Base-by-base conservation (phyloP, 2,888 invertebrate species). In the Noctua pronuba region DNA sequence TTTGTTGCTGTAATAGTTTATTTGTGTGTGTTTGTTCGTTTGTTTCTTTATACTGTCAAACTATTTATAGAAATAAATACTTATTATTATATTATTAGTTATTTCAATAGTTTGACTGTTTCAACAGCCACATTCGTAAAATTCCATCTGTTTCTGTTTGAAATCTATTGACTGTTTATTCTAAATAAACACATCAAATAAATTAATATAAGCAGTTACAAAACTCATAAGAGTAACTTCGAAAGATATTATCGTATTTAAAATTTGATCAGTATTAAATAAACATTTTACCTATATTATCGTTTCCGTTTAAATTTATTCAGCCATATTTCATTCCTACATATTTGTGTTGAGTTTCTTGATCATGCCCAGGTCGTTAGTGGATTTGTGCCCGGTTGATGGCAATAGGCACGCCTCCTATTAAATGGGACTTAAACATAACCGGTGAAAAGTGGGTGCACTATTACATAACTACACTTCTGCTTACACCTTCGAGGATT, bases 141-240 rank as follows among this genome's bases (percentile, higher is more conserved):
- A 31, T 21, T 62, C 10, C 2, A 69, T 52, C n/a, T 69, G 52
- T 10, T 11, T 18, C n/a, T 52, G n/a, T 55, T 55, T 70, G 6
- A 55, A 69, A 35, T n/a, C 2, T 5, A 31, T 49, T 64, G 5
- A 28, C 10, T 44, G 11, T 6, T 64, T 35, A 64, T 38, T 38
- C 0, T 0, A 64, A 35, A 38, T 38, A n/a, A 38, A 64, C 7
- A 38, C 38, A n/a, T 16, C 11, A 46, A 72, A 3, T 35, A 38
- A 73, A 49, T 73, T 10, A 68, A 21, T 73, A n/a, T 52, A 16
- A 11, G 13, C 13, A n/a, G 24, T 38, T 38, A 44, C 3, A n/a
- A 72, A 49, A 24, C 24, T 75, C 73, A 49, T 73, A 38, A 41
- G 38, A 41, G n/a, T 52, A 73, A 31, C 41, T 24, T 35, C 1